These are phyloP conservation scores for Lordiphosa collinella DNA, from an alignment of 1,140 invertebrate genomes.

Conservation along the genomic window DNA sequence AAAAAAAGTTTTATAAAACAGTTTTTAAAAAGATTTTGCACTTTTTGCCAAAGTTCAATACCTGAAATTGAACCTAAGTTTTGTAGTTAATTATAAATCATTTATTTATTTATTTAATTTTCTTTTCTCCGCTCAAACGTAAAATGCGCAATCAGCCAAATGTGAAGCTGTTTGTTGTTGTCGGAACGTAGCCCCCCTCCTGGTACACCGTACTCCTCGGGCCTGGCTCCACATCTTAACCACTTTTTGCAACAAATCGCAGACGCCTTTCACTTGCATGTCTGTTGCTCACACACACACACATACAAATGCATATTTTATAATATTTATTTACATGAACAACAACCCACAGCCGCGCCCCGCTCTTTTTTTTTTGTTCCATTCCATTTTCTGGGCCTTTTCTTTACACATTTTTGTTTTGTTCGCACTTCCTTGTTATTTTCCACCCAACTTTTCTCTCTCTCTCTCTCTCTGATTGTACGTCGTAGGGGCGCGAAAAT, in stretches of 20 bases:
- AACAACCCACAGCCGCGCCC: conserved; percentile 27
- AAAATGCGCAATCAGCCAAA: conserved; percentile 18
- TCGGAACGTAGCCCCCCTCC: neutral
- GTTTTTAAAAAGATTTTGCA: too few relatives aligned
- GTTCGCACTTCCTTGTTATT: conserved; percentile 47
- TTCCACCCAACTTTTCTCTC: conserved; percentile 46
- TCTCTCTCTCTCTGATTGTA: conserved; percentile 19
- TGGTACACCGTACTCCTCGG: neutral
- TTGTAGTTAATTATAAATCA: conserved; percentile 35
- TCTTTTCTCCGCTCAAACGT: conserved; percentile 5
- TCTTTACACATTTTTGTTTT: conserved; percentile 16
- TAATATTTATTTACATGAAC: conserved; percentile 61
- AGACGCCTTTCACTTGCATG: conserved; percentile 52
- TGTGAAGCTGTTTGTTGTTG: conserved; percentile 13
- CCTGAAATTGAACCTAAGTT: too few relatives aligned
- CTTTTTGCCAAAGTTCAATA: too few relatives aligned
- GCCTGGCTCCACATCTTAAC: neutral
- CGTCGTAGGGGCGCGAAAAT: conserved; percentile 52
- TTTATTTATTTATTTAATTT: conserved; percentile 67
- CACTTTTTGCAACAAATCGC: conserved; percentile 16
- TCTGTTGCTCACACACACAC: conserved; percentile 35
- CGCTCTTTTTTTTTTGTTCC: conserved; percentile 22
- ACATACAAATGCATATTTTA: conserved; percentile 41
- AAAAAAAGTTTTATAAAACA: too few relatives aligned
- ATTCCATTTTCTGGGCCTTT: conserved; percentile 44